Evolutionary conservation across 2,113 vertebrate species (phyloP).

Genomic region (Gymnorhina tibicen): DNA sequence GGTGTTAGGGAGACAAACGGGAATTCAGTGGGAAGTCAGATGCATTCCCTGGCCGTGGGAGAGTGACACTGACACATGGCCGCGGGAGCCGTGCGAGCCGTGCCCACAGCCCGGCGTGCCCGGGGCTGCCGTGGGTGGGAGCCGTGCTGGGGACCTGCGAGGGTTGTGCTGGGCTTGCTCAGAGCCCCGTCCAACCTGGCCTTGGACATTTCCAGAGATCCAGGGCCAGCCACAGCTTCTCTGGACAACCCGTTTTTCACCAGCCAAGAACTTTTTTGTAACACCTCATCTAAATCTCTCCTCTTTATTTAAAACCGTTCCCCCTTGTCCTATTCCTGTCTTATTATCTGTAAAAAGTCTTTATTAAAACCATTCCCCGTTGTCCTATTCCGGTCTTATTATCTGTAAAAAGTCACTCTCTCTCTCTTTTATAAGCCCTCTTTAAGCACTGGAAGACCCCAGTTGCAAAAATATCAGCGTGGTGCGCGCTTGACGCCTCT

Average conservation of each 20-base stretch:
- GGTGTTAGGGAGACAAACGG: slow-evolving; percentile 1
- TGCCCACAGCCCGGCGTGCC: not conserved
- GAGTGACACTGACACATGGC: slow-evolving; percentile 56
- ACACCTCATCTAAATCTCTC: not conserved
- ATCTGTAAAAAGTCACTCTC: not conserved
- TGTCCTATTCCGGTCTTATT: too few relatives aligned
- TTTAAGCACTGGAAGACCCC: not conserved
- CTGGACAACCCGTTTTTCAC: not conserved
- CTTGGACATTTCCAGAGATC: not conserved
- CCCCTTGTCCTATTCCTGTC: not conserved
- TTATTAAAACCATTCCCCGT: too few relatives aligned
- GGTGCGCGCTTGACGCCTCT: rapidly evolving
- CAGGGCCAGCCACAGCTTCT: not conserved
- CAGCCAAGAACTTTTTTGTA: rapidly evolving
- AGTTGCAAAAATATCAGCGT: rapidly evolving
- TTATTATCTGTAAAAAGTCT: not conserved
- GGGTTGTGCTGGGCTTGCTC: not conserved
- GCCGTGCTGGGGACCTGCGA: not conserved
- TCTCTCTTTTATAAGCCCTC: not conserved
- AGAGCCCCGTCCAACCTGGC: not conserved
- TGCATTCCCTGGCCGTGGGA: slow-evolving; percentile 20
- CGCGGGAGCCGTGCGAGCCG: not conserved
- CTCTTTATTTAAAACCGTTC: not conserved
- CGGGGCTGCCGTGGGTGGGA: not conserved
- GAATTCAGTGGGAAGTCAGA: not conserved